phyloP scores from a whole-genome alignment of 2,797 vertebrate species.

The Sebastes trivittatus region DNA sequence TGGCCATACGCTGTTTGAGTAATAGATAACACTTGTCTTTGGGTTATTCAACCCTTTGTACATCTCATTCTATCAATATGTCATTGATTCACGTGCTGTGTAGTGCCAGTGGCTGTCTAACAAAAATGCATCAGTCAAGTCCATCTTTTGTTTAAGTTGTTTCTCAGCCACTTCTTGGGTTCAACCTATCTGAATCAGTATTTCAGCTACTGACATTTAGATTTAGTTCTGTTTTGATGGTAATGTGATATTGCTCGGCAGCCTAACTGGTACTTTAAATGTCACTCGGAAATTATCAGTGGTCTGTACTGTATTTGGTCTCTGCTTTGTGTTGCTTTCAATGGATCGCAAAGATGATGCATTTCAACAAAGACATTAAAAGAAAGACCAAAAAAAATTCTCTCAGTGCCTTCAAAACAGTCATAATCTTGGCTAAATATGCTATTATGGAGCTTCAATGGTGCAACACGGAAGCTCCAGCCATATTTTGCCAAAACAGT shows the following conservation, averaged over 20 bases:
- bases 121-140: slow-evolving; percentile 40
- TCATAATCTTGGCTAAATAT: background rate
- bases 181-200: slow-evolving; percentile 18
- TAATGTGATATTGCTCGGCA: slow-evolving; percentile 32
- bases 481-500: background rate
- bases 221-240: slow-evolving; percentile 25
- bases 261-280: slow-evolving; percentile 41
- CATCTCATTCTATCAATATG: slow-evolving; percentile 68
- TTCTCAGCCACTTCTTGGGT: slow-evolving; percentile 4
- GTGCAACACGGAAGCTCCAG: background rate
- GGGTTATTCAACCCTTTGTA: slow-evolving; percentile 76
- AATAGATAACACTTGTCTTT: slow-evolving; percentile 77
- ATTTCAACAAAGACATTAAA: background rate
- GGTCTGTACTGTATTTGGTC: slow-evolving; percentile 28
- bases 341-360: background rate
- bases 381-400: background rate
- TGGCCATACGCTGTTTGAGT: slow-evolving; percentile 60
- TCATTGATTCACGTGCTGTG: slow-evolving; percentile 35
- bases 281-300: slow-evolving; percentile 46
- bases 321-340: slow-evolving; percentile 18
- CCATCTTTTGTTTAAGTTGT: slow-evolving; percentile 35
- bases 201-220: slow-evolving; percentile 37
- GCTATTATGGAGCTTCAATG: background rate
- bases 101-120: slow-evolving; percentile 21
- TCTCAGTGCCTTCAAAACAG: background rate